Percentiles rank a stretch among this genome's conserved stretches.
Conservation (phyloP, 2,888 invertebrate species). For the Lampropteryx suffumata region DNA sequence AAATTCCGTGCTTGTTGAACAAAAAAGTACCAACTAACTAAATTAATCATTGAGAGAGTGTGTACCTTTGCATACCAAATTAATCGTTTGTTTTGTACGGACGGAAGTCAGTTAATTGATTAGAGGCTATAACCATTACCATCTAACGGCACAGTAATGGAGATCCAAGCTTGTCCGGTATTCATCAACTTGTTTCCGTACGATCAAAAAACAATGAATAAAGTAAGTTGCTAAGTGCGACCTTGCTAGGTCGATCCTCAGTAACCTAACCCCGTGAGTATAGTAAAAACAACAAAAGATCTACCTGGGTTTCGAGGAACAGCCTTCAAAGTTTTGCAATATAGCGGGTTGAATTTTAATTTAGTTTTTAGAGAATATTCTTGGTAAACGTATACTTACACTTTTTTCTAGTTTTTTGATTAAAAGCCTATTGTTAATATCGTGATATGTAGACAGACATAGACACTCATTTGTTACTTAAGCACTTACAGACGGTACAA, state of each 20-base stretch:
- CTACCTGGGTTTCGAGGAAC: slow-evolving; percentile 17
- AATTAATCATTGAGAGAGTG: slow-evolving; percentile 12
- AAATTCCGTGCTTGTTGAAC: not conserved
- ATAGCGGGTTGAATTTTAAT: too few relatives aligned
- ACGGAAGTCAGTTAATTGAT: slow-evolving; percentile 26
- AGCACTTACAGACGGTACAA: too few relatives aligned
- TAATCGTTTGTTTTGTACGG: slow-evolving; percentile 23
- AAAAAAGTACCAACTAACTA: slow-evolving; percentile 4
- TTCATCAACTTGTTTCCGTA: slow-evolving; percentile 6
- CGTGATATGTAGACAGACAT: too few relatives aligned
- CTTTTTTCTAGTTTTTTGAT: too few relatives aligned
- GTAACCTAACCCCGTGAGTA: too few relatives aligned
- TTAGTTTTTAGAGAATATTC: too few relatives aligned
- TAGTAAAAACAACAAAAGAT: not conserved
- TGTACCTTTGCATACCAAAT: slow-evolving; percentile 15
- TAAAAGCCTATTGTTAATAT: too few relatives aligned
- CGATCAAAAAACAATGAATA: slow-evolving; percentile 1
- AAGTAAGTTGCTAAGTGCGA: not conserved
- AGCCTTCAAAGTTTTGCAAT: not conserved
- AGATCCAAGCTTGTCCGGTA: slow-evolving; percentile 8
- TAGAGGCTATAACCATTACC: slow-evolving; percentile 17
- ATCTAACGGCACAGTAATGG: slow-evolving; percentile 17
- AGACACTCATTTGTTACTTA: too few relatives aligned
- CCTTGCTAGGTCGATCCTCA: slow-evolving; percentile 12
- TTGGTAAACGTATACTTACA: too few relatives aligned